Evolutionary conservation across 2,797 vertebrate species (phyloP).

Genomic region (Neomorphus geoffroyi): DNA sequence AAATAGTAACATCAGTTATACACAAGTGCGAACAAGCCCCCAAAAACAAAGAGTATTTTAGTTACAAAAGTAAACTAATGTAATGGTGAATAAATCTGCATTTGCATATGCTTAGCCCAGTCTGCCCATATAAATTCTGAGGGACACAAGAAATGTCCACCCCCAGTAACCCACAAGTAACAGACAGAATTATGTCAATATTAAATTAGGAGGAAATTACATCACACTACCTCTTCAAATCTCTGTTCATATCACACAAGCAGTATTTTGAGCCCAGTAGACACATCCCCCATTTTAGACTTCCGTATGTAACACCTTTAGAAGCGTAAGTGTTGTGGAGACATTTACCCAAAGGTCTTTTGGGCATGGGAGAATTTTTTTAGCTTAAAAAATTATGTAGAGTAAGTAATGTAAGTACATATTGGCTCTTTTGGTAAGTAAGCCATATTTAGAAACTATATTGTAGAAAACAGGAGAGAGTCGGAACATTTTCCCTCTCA

Average conservation of each 20-base stretch:
- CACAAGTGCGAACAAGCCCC: background rate
- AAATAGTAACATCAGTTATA: background rate
- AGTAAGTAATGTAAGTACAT: too few relatives aligned
- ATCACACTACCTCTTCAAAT: background rate
- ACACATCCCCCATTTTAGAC: background rate
- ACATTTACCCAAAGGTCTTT: accelerated
- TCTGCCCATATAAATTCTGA: background rate
- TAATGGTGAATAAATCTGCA: background rate
- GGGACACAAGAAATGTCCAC: background rate
- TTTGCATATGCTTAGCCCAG: background rate
- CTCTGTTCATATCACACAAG: background rate
- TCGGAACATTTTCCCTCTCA: background rate
- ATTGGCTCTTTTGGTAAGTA: background rate
- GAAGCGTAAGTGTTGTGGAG: accelerated
- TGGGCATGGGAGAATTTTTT: background rate
- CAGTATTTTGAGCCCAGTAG: background rate
- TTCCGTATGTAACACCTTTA: background rate
- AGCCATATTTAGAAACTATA: background rate
- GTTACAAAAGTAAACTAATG: background rate
- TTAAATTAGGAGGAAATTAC: background rate
- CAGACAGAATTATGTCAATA: background rate
- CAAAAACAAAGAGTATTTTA: background rate
- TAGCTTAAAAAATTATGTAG: background rate
- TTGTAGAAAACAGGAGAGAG: background rate
- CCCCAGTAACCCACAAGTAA: background rate